Evolutionary conservation across 2,113 vertebrate species (phyloP).

Genomic region (Oryzias javanicus): DNA sequence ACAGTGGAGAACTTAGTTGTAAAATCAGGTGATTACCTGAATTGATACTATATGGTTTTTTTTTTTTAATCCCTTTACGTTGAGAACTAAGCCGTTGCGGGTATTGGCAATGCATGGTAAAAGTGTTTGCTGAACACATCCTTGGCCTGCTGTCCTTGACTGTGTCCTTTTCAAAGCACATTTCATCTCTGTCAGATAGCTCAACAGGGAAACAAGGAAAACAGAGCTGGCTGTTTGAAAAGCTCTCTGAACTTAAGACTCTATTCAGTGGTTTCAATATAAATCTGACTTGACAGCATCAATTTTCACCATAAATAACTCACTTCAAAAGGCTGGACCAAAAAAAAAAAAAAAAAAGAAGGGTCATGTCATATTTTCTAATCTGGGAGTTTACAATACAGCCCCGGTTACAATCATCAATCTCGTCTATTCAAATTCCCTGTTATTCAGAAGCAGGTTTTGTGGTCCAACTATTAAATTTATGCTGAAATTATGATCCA

Average conservation of each 20-base stretch:
- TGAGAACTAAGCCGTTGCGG: constrained; percentile 36
- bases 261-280: constrained; percentile 56
- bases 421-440: constrained; percentile 8
- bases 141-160: constrained; percentile 64
- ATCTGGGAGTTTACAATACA: constrained; percentile 28
- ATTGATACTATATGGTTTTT: background rate
- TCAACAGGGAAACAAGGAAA: constrained; percentile 38
- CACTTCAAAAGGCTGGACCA: constrained; percentile 51
- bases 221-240: constrained; percentile 60
- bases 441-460: constrained; percentile 18
- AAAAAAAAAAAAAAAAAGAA: constrained; percentile 47
- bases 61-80: constrained; percentile 7
- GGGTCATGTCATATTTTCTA: constrained; percentile 43
- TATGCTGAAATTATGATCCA: constrained; percentile 43
- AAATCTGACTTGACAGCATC: constrained; percentile 69
- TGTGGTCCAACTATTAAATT: constrained; percentile 20
- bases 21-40: too few relatives aligned
- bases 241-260: constrained; percentile 71
- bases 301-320: constrained; percentile 68
- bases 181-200: constrained; percentile 60
- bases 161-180: constrained; percentile 71
- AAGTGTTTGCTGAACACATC: constrained; percentile 53
- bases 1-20: too few relatives aligned
- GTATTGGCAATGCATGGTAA: constrained; percentile 44
- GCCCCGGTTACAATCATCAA: constrained; percentile 35